Evolutionary conservation across 2,888 invertebrate species (phyloP).

Genomic region (Heterodera filipjevi): DNA sequence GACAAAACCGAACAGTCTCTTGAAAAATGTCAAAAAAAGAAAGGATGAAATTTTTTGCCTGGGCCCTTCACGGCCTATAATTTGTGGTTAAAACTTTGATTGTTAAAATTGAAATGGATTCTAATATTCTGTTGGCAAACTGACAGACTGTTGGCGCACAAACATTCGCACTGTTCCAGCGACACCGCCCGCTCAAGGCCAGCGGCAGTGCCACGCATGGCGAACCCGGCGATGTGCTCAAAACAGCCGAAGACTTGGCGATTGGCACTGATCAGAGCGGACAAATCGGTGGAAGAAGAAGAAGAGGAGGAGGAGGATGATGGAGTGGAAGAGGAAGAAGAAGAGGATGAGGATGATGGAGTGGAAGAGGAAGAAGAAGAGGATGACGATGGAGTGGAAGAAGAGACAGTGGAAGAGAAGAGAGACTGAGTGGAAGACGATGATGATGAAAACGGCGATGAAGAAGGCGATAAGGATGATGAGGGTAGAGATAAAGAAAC

Average conservation of each 20-base stretch:
- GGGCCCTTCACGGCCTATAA: no score
- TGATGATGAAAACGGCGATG: neutral
- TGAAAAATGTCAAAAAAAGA: no score
- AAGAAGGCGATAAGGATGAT: neutral
- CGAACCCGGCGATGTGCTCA: constrained; percentile 46
- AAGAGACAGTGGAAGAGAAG: no score
- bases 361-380: neutral
- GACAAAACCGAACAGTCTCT: no score
- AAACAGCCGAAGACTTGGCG: constrained; percentile 44
- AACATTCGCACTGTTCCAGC: constrained; percentile 62
- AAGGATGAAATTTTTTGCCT: no score
- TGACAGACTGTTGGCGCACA: constrained; percentile 62
- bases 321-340: neutral
- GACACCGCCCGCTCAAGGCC: constrained; percentile 60
- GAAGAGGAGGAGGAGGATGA: neutral
- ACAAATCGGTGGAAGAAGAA: neutral
- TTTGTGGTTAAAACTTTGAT: no score
- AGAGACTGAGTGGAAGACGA: neutral
- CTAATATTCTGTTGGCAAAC: constrained; percentile 26
- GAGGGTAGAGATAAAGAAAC: neutral
- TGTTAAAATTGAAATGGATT: no score
- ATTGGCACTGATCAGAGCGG: neutral
- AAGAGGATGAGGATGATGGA: neutral
- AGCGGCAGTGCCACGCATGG: constrained; percentile 59
- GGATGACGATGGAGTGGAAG: neutral